Percentiles rank a stretch among this genome's conserved stretches.
Evolutionary conservation across 2,113 vertebrate species (phyloP).

Genomic region (Mungos mungo): DNA sequence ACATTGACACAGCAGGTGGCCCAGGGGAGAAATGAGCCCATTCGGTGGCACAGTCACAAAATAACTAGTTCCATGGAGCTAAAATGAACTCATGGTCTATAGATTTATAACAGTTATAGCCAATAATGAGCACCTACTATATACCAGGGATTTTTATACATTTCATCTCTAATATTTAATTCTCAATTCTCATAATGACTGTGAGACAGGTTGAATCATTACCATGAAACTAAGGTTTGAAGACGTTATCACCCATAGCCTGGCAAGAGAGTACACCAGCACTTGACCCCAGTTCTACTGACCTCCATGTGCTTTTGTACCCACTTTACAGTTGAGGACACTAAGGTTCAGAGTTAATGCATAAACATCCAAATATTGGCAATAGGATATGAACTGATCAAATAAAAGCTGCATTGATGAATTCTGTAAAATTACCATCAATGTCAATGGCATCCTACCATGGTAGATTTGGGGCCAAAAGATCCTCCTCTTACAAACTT

Average conservation of each 20-base stretch:
- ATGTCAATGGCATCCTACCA: neutral
- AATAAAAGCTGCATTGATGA: neutral
- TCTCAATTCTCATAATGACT: neutral
- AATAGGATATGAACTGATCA: neutral
- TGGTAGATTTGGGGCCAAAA: neutral
- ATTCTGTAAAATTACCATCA: neutral
- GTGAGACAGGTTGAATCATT: neutral
- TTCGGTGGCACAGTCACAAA: neutral
- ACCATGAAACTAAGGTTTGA: neutral
- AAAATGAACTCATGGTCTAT: neutral
- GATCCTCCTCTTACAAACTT: neutral
- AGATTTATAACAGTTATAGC: neutral
- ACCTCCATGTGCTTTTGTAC: neutral
- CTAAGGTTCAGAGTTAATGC: neutral
- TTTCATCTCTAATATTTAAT: neutral
- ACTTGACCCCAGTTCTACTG: neutral
- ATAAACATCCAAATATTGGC: neutral
- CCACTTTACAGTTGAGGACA: conserved; percentile 14
- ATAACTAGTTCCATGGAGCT: neutral
- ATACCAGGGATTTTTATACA: neutral
- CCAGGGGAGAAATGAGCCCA: neutral
- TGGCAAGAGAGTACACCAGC: neutral
- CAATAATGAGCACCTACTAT: neutral
- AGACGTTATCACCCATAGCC: neutral
- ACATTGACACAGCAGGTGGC: neutral